Conservation (phyloP, 2,888 invertebrate species). For the Junonia oenone region DNA sequence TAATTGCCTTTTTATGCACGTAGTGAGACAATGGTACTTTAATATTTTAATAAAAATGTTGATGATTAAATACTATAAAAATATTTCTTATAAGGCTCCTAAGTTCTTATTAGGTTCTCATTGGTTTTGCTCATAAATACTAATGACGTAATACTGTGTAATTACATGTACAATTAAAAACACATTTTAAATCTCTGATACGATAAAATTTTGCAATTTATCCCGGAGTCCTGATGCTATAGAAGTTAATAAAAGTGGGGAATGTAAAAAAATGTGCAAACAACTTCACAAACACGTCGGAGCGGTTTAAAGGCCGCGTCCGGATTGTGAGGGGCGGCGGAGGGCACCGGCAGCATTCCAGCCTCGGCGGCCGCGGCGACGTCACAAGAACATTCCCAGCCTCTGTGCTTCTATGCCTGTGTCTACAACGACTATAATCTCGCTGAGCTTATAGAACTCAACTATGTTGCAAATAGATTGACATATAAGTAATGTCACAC, state of each 20-base stretch:
- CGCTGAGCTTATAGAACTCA: slow-evolving; percentile 20
- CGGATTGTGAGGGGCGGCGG: slow-evolving; percentile 72
- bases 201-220: slow-evolving; percentile 3
- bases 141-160: neutral
- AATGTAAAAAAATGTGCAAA: slow-evolving; percentile 79
- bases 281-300: slow-evolving; percentile 77
- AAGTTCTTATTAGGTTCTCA: neutral
- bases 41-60: no score
- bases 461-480: neutral
- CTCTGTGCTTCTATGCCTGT: slow-evolving; percentile 36
- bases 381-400: slow-evolving; percentile 56
- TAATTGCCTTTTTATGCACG: no score
- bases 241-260: slow-evolving; percentile 63
- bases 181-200: neutral
- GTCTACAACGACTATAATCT: slow-evolving; percentile 2
- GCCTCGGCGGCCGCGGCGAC: slow-evolving; percentile 60
- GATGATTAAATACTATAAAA: no score
- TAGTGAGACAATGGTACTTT: no score
- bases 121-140: neutral
- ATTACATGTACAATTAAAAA: neutral
- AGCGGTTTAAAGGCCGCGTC: slow-evolving; percentile 77
- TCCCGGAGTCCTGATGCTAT: slow-evolving; percentile 14
- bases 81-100: neutral
- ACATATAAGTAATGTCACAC: neutral
- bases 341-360: slow-evolving; percentile 68